Evolutionary conservation across 1,140 invertebrate genomes (phyloP), one percentile per base, ranked within the genome.

Genomic region (Gonioctena quinquepunctata): DNA sequence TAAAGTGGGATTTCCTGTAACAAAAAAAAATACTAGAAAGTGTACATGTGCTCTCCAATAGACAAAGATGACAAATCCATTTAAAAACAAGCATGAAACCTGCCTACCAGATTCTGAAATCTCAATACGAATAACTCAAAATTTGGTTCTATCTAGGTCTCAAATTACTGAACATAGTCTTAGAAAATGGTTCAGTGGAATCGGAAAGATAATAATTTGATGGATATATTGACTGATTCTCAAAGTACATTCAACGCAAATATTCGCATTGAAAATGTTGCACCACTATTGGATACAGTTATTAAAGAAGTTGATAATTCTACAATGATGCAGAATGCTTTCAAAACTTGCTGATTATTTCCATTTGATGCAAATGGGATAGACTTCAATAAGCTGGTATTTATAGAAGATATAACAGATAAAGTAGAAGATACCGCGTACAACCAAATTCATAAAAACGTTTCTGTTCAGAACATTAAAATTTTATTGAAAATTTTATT

Each of bases 291-390:
- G 1, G 0, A 42, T 8, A 48, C 49, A 6, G 50, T 49, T 6
- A 69, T 60, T 11, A 3, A 62, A 22, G 23, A 16, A 18, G n/a
- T 11, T 16, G 13, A 22, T 7, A 54, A 13, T 16, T 16, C 61
- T 69, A 27, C 54, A 69, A 50, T 68, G 8, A 57, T 78, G 23
- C 63, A 60, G 23, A 79, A 78, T 33, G 75, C 67, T 2, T 78
- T 78, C 71, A 70, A 56, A 66, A 70, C 64, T 2, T 74, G 71
- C 71, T 72, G 70, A 21, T 70, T 78, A 28, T 56, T 26, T 27
- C 75, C 78, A 48, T 78, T 71, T 33, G 59, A 77, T 70, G 62
- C 66, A 2, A 49, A 50, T 33, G 66, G 27, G 7, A 27, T 68
- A n/a, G 13, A 18, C 16, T 52, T 13, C 18, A 13, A 33, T 33